A percentile compares a stretch with the other conserved stretches of the same genome.
Evolutionary conservation across 2,888 invertebrate genomes (phyloP).

Genomic region (Zygogramma bicolorata): DNA sequence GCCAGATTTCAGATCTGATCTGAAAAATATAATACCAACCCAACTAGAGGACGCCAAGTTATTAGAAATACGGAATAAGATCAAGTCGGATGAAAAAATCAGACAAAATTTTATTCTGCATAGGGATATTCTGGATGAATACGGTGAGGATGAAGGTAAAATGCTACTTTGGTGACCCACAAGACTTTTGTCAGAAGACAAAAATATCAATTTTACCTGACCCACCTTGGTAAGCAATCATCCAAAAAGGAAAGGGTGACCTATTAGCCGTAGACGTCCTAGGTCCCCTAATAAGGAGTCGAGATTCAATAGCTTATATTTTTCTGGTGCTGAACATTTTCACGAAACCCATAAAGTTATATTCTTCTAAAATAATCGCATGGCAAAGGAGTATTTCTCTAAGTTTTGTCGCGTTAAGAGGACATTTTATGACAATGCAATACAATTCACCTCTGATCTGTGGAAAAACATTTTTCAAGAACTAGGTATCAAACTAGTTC

Average conservation of each 20-base stretch:
- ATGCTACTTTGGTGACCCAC: neutral
- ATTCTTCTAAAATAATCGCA: too few species aligned
- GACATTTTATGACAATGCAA: too few species aligned
- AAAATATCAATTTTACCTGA: neutral
- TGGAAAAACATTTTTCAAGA: too few species aligned
- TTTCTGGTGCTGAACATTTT: neutral
- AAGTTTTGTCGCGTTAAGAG: too few species aligned
- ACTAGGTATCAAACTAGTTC: too few species aligned
- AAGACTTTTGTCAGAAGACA: too few species aligned
- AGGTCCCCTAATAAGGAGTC: neutral
- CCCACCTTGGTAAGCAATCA: neutral
- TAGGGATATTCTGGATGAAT: neutral
- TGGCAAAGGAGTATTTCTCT: too few species aligned
- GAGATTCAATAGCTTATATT: neutral
- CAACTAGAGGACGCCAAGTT: neutral
- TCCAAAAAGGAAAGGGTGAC: neutral
- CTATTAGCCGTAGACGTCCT: neutral
- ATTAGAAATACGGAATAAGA: neutral
- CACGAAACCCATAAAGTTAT: neutral
- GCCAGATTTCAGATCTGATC: neutral
- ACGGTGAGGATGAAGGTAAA: neutral
- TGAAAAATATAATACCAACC: neutral
- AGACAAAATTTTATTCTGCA: neutral
- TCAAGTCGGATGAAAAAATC: neutral
- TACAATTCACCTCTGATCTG: too few species aligned